Evolutionary conservation across 2,888 invertebrate species (phyloP).

Genomic region (Trimorus sp.): DNA sequence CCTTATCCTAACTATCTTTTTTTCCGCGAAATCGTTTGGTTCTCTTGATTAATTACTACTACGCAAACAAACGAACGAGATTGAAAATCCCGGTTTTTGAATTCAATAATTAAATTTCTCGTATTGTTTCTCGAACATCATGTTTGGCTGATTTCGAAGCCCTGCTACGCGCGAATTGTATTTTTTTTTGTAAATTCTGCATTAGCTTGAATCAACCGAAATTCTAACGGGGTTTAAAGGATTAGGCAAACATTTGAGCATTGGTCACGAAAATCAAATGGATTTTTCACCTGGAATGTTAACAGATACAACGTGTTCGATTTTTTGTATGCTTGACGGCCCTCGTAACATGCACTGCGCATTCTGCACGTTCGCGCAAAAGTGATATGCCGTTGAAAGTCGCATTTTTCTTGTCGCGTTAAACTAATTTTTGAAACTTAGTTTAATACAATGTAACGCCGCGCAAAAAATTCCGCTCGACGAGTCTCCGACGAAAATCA

Average conservation of each 20-base stretch:
- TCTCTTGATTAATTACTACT: too few species aligned
- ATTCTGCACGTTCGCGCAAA: constrained; percentile 26
- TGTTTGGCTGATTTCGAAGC: too few species aligned
- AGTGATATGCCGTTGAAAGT: constrained; percentile 29
- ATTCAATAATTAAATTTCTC: too few species aligned
- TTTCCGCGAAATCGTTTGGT: too few species aligned
- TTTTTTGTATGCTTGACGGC: constrained; percentile 35
- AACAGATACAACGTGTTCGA: constrained; percentile 23
- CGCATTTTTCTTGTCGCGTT: constrained; percentile 3
- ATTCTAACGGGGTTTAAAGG: not conserved
- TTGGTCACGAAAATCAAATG: not conserved
- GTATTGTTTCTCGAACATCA: too few species aligned
- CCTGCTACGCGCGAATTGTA: too few species aligned
- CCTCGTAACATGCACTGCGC: constrained; percentile 16
- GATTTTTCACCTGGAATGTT: constrained; percentile 19
- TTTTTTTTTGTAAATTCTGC: too few species aligned
- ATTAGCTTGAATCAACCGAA: too few species aligned
- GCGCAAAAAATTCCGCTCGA: not conserved
- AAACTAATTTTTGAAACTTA: constrained; percentile 16
- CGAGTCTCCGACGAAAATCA: too few species aligned
- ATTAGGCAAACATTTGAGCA: constrained; percentile 8
- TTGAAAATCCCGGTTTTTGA: too few species aligned
- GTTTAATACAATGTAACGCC: constrained; percentile 14
- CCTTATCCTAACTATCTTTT: too few species aligned
- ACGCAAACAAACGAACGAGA: too few species aligned